phyloP scores from a whole-genome alignment of 2,888 invertebrate species.

The Apodemia zela region DNA sequence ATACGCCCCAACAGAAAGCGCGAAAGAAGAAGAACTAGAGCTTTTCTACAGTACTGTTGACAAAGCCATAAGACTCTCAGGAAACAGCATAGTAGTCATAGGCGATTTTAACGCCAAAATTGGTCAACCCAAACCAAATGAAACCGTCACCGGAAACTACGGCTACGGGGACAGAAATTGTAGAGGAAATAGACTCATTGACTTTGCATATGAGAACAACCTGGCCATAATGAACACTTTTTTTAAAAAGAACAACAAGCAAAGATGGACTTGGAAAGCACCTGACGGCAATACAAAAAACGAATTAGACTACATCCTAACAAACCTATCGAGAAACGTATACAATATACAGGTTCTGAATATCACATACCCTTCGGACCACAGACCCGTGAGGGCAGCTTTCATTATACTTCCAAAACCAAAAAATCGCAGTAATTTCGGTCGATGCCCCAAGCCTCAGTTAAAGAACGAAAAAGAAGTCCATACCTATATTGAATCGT shows the following conservation, averaged over 20 bases:
- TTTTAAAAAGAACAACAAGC: no score
- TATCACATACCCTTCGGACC: slow-evolving; percentile 1
- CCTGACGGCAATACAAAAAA: background rate
- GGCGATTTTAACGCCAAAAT: background rate
- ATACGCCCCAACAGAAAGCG: background rate
- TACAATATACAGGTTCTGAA: slow-evolving; percentile 17
- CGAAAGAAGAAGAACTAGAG: background rate
- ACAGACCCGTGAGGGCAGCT: no score
- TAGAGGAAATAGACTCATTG: slow-evolving; percentile 10
- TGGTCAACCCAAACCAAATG: background rate
- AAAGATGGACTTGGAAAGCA: no score
- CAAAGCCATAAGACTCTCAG: no score
- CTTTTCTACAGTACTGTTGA: background rate
- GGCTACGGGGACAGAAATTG: slow-evolving; percentile 15
- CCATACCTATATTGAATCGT: no score
- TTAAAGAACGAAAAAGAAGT: no score
- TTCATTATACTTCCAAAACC: no score
- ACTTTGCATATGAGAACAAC: slow-evolving; percentile 10
- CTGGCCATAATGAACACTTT: background rate
- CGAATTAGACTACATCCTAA: slow-evolving; percentile 19
- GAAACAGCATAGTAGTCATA: background rate
- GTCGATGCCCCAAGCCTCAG: no score
- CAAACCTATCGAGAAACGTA: slow-evolving; percentile 15
- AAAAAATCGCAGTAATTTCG: no score
- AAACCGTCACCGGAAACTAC: slow-evolving; percentile 14